Base-by-base conservation (phyloP, 1,140 invertebrate genomes). In the Drosophila burlai region DNA sequence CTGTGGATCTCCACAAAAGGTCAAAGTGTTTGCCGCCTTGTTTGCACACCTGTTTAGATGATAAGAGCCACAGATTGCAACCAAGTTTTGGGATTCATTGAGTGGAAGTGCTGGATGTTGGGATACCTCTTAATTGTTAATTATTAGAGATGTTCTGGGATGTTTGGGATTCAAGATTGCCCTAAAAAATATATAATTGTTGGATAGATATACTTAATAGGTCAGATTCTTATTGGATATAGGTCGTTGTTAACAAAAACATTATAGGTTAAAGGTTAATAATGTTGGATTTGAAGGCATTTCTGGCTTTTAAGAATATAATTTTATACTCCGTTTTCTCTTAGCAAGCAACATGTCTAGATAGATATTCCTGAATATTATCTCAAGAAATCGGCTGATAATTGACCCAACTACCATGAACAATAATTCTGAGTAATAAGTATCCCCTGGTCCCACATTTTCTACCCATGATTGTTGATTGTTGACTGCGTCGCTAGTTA, bases 401-500 rank as follows among this genome's bases (percentile, higher is more conserved):
- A 36, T 36, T 36, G 8, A 0, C 0, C 4, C 13, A 54, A 38
- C 4, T 54, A n/a, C 11, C 3, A 34, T 21, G 15, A 36, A 7
- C 11, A 24, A 55, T 24, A 55, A 55, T 55, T 55, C 54, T 40
- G 13, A 55, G 54, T 55, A 55, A 59, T 45, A 24, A 31, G 62
- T 52, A 67, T 26, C 1, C 15, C 15, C 36, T 66, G n/a, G 18
- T 29, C 9, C 8, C 15, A 36, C 36, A 55, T 34, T 49, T 16
- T 34, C 11, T 7, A 24, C 18, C 4, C 16, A 34, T 46, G 47
- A 50, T 50, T 31, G 47, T 34, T 49, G 47, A 50, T 78, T 61
- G 40, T 47, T 86, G 58, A 86, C 85, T 87, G 63, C 73, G 76
- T 65, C 66, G 63, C 83, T 79, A 79, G 68, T 86, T 82, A 78